These are phyloP conservation scores for Melikaiella ostensackeni DNA, from an alignment of 2,888 invertebrate genomes.

Conservation along the genomic window DNA sequence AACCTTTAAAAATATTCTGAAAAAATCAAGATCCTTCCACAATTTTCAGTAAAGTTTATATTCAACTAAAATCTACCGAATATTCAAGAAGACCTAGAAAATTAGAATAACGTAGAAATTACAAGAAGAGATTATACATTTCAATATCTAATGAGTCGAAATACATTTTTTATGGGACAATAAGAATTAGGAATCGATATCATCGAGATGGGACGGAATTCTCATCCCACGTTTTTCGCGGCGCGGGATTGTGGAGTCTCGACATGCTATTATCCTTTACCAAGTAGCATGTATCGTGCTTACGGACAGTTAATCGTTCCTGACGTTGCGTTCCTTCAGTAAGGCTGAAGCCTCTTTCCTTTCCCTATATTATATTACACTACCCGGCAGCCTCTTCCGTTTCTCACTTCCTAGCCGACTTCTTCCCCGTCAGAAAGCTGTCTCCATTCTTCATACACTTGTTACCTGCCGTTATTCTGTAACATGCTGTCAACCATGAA, in stretches of 20 bases:
- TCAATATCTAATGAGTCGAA: not conserved
- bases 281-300: not conserved
- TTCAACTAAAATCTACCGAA: no score
- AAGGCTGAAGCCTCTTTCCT: not conserved
- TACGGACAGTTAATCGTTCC: not conserved
- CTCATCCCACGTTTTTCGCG: not conserved
- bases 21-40: no score
- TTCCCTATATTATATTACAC: not conserved
- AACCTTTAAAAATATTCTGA: no score
- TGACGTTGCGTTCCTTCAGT: not conserved
- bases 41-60: no score
- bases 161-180: not conserved
- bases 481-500: not conserved
- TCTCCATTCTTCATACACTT: not conserved
- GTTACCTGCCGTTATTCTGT: not conserved
- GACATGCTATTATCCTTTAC: no score
- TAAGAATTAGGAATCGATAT: not conserved
- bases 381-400: not conserved
- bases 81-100: no score
- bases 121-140: no score
- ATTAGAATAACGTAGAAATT: no score
- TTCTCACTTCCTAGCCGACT: not conserved
- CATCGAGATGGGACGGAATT: not conserved
- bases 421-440: not conserved
- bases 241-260: no score